These are phyloP conservation scores for Cinclus mexicanus DNA, from an alignment of 2,113 vertebrate species.

Conservation along the genomic window DNA sequence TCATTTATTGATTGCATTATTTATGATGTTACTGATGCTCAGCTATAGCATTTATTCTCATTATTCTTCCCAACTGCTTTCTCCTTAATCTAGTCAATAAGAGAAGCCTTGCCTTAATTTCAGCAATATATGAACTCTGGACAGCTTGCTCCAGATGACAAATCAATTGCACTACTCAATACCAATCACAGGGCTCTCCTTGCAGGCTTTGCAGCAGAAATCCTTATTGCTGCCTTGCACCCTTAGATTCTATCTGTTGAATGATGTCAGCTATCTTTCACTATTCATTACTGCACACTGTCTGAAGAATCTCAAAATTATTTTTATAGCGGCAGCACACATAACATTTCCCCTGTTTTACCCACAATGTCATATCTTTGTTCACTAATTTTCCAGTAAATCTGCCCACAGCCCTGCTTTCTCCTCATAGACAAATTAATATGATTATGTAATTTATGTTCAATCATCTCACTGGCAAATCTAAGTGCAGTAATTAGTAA, in stretches of 20 bases:
- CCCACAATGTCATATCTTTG: not conserved
- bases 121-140: not conserved
- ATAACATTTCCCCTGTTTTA: not conserved
- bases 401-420: not conserved
- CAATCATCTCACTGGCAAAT: not conserved
- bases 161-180: slow-evolving; percentile 13
- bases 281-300: not conserved
- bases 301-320: not conserved
- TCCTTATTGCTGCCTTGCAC: not conserved
- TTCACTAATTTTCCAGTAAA: not conserved
- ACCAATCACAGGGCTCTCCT: not conserved
- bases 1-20: not conserved
- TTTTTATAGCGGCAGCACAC: not conserved
- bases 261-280: not conserved
- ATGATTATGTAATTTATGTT: not conserved
- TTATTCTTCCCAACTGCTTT: not conserved
- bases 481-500: not conserved
- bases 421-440: not conserved
- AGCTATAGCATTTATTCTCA: not conserved
- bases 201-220: not conserved
- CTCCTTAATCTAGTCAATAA: not conserved
- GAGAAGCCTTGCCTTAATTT: slow-evolving; percentile 4
- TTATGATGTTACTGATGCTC: not conserved
- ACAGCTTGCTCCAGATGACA: not conserved
- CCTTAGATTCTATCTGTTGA: not conserved